Conservation (phyloP, 1,140 invertebrate genomes). For the Delia radicum region DNA sequence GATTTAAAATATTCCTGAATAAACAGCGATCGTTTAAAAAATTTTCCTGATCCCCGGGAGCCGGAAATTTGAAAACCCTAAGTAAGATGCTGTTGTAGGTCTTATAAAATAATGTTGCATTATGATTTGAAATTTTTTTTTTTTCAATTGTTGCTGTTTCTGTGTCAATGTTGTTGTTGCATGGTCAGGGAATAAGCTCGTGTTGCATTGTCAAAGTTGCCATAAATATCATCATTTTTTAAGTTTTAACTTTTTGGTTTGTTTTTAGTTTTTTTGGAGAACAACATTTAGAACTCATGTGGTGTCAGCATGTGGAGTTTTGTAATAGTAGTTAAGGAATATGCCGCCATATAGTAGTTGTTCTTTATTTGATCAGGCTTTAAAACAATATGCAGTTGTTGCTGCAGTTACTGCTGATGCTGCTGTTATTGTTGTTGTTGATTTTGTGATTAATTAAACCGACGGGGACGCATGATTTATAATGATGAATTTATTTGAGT, state of each 20-base stretch:
- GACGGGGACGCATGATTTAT: slow-evolving; percentile 46
- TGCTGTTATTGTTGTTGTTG: not conserved
- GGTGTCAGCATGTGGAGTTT: slow-evolving; percentile 17
- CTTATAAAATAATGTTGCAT: not conserved
- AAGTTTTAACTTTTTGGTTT: slow-evolving; percentile 12
- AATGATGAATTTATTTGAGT: slow-evolving; percentile 54
- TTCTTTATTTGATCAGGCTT: not conserved
- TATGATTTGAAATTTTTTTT: slow-evolving; percentile 16
- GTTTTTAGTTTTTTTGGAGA: not conserved
- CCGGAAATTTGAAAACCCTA: too few species aligned
- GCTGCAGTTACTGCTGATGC: not conserved
- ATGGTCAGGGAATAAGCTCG: slow-evolving; percentile 16
- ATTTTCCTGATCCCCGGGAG: too few species aligned
- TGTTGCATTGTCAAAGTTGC: slow-evolving; percentile 47
- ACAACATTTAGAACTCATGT: slow-evolving; percentile 13
- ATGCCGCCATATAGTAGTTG: not conserved
- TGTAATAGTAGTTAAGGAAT: slow-evolving; percentile 4
- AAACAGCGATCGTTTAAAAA: too few species aligned
- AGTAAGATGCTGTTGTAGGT: not conserved
- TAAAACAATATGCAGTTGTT: not conserved
- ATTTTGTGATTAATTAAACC: slow-evolving; percentile 44
- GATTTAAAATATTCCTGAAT: too few species aligned
- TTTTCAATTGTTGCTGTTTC: slow-evolving; percentile 20
- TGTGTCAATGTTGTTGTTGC: slow-evolving; percentile 46
- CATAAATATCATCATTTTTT: slow-evolving; percentile 55